Evolutionary conservation across 2,888 invertebrate species (phyloP), one percentile per base, ranked within the genome.

Genomic region (Trimorus sp.): DNA sequence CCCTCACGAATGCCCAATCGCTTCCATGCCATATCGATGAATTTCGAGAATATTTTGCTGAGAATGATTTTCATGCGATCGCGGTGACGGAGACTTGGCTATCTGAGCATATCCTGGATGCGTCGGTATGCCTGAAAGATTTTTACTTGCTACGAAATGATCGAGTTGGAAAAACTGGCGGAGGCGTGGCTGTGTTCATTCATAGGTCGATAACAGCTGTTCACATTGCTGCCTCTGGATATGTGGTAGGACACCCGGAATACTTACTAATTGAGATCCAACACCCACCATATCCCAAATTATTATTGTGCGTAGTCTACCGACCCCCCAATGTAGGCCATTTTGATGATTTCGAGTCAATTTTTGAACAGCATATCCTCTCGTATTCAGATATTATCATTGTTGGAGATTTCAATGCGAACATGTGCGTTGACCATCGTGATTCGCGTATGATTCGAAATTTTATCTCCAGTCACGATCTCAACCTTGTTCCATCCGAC

Each of bases 121-220:
- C 53, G 0, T 1, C 66, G 0, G 54, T 66, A 4, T 38, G 40
- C 0, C 11, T 66, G 12, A 38, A 7, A 14, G 26, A 66, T n/a
- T 66, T 40, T 40, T 66, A 66, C 37, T n/a, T 66, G 12, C 9
- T 53, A 9, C 53, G 66, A 5, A 40, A 37, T 0, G 66, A 66
- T 49, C 8, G 66, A 3, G 15, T 37, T 0, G 66, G 54, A 9
- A n/a, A 54, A 8, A 38, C n/a, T 3, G 51, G 65, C 0, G 65
- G 53, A n/a, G 53, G 36, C 38, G 65, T 65, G 9, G 45, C 26
- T 2, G 4, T 48, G 0, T 48, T 8, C 12, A 15, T 62, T n/a
- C 62, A 45, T 7, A 5, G 7, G 4, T 48, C 62, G 1, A 6
- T 48, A 3, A 3, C 26, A 26, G 26, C 26, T 26, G 4, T 26